Evolutionary conservation across 2,888 invertebrate genomes (phyloP), one percentile per base, ranked within the genome.

Genomic region (Ditula angustiorana): DNA sequence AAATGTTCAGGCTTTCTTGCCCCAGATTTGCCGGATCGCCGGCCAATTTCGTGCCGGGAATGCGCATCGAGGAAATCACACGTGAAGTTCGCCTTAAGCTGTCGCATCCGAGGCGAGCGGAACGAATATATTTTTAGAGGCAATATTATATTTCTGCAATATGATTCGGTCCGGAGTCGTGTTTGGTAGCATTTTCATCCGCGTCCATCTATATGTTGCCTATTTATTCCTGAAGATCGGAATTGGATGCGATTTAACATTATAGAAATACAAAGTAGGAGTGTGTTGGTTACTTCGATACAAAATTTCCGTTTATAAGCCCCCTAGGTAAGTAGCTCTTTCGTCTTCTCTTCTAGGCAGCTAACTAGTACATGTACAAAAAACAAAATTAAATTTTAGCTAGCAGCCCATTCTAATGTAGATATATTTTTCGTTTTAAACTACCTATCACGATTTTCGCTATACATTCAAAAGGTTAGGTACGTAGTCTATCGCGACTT

Each of bases 1-100:
- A 84, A 83, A 85, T 80, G 73, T 80, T 78, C 80, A 74, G 76
- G 78, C 70, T 83, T 84, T 86, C 86, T 82, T 89, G 90, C 74
- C 89, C 90, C 74, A 91, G 85, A 86, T 90, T 87, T 86, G 82
- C 79, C 83, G 88, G 89, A 88, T 90, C 89, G 86, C 80, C 85
- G 86, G 83, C 86, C 88, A 86, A 88, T 89, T 89, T 85, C 83
- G 79, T 85, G 81, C 80, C 68, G 77, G 79, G 74, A 82, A 80
- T 78, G 79, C 75, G 76, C 72, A 69, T 70, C 78, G 78, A 76
- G 78, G 78, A 82, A 82, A 86, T 87, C 83, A 82, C 85, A 81
- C 86, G 85, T 85, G 84, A 85, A 82, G 81, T 80, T 83, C 73
- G 80, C 82, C 80, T 78, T 81, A 82, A 86, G 80, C 74, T 74